phyloP scores from a whole-genome alignment of 2,113 vertebrate genomes.

The Syngnathus floridae region DNA sequence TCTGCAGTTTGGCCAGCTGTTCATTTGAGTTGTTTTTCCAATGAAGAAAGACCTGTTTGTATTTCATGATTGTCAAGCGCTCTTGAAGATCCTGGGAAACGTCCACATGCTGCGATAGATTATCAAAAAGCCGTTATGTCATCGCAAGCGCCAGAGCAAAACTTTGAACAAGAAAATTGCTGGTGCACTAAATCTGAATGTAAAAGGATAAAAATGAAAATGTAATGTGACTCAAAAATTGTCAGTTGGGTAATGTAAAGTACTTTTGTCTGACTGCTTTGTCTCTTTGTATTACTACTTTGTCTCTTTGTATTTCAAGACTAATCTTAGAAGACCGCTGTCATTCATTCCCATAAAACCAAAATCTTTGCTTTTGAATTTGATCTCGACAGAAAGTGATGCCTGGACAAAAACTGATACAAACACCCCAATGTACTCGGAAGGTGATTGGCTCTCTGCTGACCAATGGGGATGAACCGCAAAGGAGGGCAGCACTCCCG shows the following conservation, averaged over 20 bases:
- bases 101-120: background rate
- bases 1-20: background rate
- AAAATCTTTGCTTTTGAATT: background rate
- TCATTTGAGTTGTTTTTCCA: background rate
- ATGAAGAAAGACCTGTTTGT: background rate
- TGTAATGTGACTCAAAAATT: background rate
- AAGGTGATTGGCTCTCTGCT: constrained; percentile 27
- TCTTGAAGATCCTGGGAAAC: background rate
- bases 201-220: background rate
- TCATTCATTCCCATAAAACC: background rate
- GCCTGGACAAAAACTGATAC: background rate
- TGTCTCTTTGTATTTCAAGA: background rate
- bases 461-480: constrained; percentile 20
- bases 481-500: constrained; percentile 12
- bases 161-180: background rate
- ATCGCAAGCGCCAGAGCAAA: background rate
- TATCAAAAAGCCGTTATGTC: background rate
- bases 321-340: too few species aligned
- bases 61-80: background rate
- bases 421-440: background rate
- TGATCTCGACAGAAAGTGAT: background rate
- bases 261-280: background rate
- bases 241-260: background rate
- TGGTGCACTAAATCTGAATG: background rate
- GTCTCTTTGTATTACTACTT: too few species aligned